These are phyloP conservation scores for Cantharis rustica DNA, from an alignment of 2,888 invertebrate genomes.

Conservation along the genomic window DNA sequence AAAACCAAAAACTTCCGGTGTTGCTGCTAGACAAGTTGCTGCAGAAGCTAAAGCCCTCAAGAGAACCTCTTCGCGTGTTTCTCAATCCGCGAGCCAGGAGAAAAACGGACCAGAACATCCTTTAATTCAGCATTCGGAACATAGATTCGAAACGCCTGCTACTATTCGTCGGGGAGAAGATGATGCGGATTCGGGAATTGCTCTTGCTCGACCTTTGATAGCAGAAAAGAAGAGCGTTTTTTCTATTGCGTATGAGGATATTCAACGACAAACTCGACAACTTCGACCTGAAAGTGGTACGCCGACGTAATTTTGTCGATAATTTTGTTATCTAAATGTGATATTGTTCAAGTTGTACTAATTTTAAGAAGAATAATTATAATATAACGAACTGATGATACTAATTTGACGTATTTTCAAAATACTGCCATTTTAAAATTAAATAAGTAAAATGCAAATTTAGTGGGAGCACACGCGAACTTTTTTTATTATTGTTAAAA, in stretches of 20 bases:
- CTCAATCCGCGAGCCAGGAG: conserved; percentile 3
- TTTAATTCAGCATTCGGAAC: conserved; percentile 76
- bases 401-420: background rate
- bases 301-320: conserved; percentile 58
- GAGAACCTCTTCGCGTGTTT: conserved; percentile 1
- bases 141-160: conserved; percentile 67
- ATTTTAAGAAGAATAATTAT: background rate
- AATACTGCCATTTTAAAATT: conserved; percentile 1
- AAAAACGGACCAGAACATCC: conserved; percentile 61
- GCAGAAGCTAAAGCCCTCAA: conserved; percentile 12
- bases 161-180: conserved; percentile 60
- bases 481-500: background rate
- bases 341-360: background rate
- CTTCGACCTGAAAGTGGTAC: conserved; percentile 80
- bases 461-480: background rate
- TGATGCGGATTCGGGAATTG: conserved; percentile 78
- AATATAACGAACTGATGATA: background rate
- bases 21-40: conserved; percentile 21
- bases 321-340: background rate
- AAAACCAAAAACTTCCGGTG: conserved; percentile 31
- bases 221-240: conserved; percentile 92
- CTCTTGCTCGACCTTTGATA: conserved; percentile 73
- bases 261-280: conserved; percentile 84
- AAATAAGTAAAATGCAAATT: background rate
- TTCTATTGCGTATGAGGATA: conserved; percentile 90